phyloP scores from a whole-genome alignment of 2,888 invertebrate genomes.

The Thumatha senex region DNA sequence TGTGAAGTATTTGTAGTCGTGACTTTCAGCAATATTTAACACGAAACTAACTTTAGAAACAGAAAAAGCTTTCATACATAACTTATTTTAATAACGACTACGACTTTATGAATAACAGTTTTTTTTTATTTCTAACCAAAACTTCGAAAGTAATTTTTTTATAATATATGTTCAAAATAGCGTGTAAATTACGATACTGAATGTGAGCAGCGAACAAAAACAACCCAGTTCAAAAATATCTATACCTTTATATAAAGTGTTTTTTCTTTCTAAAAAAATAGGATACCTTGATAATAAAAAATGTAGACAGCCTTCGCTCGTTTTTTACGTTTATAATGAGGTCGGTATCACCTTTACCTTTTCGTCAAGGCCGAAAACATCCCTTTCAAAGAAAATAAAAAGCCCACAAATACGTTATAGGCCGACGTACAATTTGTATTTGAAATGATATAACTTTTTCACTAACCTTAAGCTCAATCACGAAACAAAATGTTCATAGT shows the following conservation, averaged over 20 bases:
- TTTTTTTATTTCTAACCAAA: too few species aligned
- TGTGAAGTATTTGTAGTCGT: too few species aligned
- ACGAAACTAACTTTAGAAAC: too few species aligned
- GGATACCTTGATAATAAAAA: slow-evolving; percentile 4
- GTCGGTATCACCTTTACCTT: slow-evolving; percentile 5
- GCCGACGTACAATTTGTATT: slow-evolving; percentile 11
- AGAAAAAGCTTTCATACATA: too few species aligned
- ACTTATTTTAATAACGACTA: too few species aligned
- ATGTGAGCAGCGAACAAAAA: too few species aligned
- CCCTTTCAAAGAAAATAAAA: slow-evolving; percentile 12
- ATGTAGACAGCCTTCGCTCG: background rate
- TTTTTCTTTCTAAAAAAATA: background rate
- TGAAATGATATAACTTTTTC: slow-evolving; percentile 13
- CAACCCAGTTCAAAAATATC: too few species aligned
- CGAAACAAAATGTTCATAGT: slow-evolving; percentile 42
- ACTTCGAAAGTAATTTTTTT: too few species aligned
- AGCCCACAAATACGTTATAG: slow-evolving; percentile 10
- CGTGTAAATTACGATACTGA: too few species aligned
- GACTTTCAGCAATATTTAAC: too few species aligned
- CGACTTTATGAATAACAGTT: too few species aligned
- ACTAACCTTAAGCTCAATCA: slow-evolving; percentile 39
- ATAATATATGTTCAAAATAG: too few species aligned
- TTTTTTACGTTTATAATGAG: slow-evolving; percentile 6
- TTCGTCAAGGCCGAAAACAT: slow-evolving; percentile 5
- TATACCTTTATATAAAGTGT: background rate